Conservation (phyloP, 2,888 invertebrate genomes). For the Odontocolon sp. region DNA sequence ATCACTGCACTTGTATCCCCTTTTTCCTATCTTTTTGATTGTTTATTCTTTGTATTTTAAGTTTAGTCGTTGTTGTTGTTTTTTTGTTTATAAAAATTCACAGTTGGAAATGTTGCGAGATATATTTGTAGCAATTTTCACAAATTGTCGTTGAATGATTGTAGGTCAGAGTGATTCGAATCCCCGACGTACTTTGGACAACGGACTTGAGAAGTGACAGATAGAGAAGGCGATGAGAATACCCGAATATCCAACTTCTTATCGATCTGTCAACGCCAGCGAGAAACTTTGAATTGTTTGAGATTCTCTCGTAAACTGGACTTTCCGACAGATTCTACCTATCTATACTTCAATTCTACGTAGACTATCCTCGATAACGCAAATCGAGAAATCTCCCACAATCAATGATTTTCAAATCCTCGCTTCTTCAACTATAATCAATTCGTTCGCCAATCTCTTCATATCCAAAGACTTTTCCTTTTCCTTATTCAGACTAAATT, state of each 20-base stretch:
- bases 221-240: constrained; percentile 64
- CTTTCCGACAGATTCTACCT: background rate
- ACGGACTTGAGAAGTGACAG: constrained; percentile 26
- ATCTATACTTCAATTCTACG: no score
- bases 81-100: no score
- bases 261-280: constrained; percentile 74
- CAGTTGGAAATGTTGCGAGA: no score
- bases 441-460: no score
- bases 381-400: background rate
- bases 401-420: background rate
- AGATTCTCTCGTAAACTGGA: background rate
- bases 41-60: constrained; percentile 13
- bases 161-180: no score
- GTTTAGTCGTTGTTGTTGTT: no score
- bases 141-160: no score
- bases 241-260: constrained; percentile 72
- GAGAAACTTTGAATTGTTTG: constrained; percentile 68
- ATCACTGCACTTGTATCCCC: background rate
- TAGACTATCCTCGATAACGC: no score
- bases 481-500: no score
- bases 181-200: constrained; percentile 37
- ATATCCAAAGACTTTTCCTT: no score
- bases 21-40: background rate
- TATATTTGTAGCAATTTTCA: no score
- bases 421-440: background rate